Percentiles rank a stretch among this genome's conserved stretches.
Evolutionary conservation across 2,888 invertebrate species (phyloP).

Genomic region (Lymantria dispar): DNA sequence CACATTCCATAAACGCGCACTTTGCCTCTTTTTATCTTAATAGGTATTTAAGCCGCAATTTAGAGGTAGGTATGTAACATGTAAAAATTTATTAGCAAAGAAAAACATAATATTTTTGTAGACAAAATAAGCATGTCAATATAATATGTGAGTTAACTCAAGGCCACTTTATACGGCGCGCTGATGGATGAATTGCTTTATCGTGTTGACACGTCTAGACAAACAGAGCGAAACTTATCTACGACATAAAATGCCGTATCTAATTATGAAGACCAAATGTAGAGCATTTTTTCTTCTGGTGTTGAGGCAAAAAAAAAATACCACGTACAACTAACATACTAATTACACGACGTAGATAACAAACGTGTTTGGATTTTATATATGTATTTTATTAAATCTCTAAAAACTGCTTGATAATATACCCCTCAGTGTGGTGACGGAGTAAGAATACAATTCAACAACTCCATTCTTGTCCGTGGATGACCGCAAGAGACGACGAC

Average conservation of each 20-base stretch:
- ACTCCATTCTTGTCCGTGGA: too few species aligned
- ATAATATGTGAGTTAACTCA: constrained; percentile 16
- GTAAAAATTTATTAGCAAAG: neutral
- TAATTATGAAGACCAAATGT: constrained; percentile 9
- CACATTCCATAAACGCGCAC: too few species aligned
- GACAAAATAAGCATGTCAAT: constrained; percentile 1
- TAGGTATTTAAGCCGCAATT: neutral
- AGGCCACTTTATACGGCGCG: constrained; percentile 14
- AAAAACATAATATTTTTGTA: constrained; percentile 2
- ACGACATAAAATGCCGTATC: constrained; percentile 11
- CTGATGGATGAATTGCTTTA: constrained; percentile 18
- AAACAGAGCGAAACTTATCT: constrained; percentile 11
- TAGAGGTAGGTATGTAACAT: neutral
- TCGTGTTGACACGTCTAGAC: constrained; percentile 20
- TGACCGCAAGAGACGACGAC: too few species aligned
- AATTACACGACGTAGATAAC: neutral
- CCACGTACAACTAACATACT: neutral
- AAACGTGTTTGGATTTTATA: too few species aligned
- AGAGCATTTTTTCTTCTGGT: constrained; percentile 3
- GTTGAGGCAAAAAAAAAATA: neutral
- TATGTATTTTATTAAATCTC: too few species aligned
- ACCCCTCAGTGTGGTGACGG: too few species aligned
- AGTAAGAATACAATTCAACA: too few species aligned
- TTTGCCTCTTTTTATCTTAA: neutral
- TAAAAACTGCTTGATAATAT: too few species aligned